Percentiles rank a stretch among this genome's conserved stretches.
Conservation (phyloP, 1,140 invertebrate species). For the Anthonomus grandis region DNA sequence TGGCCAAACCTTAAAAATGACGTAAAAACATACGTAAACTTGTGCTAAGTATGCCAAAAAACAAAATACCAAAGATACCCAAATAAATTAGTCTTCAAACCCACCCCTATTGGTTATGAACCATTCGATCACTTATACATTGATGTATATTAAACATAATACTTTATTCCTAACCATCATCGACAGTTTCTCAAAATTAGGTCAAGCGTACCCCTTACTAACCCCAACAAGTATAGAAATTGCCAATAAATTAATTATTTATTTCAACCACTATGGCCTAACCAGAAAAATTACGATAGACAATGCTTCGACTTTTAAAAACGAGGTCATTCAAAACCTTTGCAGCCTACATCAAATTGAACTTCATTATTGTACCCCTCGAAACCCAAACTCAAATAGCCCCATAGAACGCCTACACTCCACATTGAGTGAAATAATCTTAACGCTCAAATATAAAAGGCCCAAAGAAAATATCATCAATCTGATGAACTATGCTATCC, state of each 20-base stretch:
- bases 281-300: slow-evolving; percentile 20
- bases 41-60: too few relatives aligned
- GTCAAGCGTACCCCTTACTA: slow-evolving; percentile 15
- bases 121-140: slow-evolving; percentile 4
- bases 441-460: too few relatives aligned
- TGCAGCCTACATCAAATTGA: slow-evolving; percentile 9
- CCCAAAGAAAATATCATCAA: too few relatives aligned
- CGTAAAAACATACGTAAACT: too few relatives aligned
- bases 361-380: slow-evolving; percentile 12
- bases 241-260: slow-evolving; percentile 9
- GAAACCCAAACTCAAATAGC: slow-evolving; percentile 9
- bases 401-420: slow-evolving; percentile 10
- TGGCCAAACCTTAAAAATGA: too few relatives aligned
- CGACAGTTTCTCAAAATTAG: slow-evolving; percentile 17
- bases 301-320: slow-evolving; percentile 5
- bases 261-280: slow-evolving; percentile 10
- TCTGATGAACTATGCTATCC: too few relatives aligned
- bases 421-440: too few relatives aligned
- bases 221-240: slow-evolving; percentile 18
- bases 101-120: slow-evolving; percentile 2
- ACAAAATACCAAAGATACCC: slow-evolving; percentile 7
- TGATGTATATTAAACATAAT: background rate
- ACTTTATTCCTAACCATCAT: slow-evolving; percentile 7
- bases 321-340: slow-evolving; percentile 2
- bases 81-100: slow-evolving; percentile 9